Base-by-base conservation (phyloP, 1,140 invertebrate genomes). In the Pomacea maculata region DNA sequence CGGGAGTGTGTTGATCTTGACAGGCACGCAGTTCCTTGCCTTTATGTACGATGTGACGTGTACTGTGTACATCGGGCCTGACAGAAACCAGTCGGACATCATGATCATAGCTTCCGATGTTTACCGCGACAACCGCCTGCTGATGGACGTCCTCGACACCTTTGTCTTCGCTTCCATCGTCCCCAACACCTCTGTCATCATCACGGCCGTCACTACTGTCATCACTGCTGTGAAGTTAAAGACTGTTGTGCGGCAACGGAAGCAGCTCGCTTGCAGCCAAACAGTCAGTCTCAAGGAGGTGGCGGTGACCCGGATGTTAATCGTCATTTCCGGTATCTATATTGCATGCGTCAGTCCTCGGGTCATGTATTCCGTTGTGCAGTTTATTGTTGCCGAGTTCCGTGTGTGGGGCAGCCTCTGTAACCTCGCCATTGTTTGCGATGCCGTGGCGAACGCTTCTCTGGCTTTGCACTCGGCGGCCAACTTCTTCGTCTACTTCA, bases 311-410 rank as follows among this genome's bases (percentile, higher is more conserved):
- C 55, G 54, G 52, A 76, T 76, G 75, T n/a, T 76, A 1, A 29
- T 76, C 57, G 75, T 64, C 75, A 76, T 64, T 63, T 76, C 75
- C 75, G 61, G 75, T 45, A 29, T 76, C 21, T 76, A 76, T n/a
- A 76, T 76, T 21, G 75, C 75, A 6, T 76, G 75, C 55, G 75
- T 76, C 55, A 76, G 75, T 14, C 75, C 75, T 7, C 55, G 75
- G 0, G 55, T 76, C 55, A 1, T 76, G 19, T 12, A 63, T 10
- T n/a, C 75, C 11, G 14, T 63, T 54, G 54, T 25, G 25, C 55
- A 63, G 19, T 64, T 76, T 63, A 14, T 64, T 6, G 55, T 76
- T 10, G 55, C 75, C 4, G 75, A 64, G 25, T 76, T 76, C 75
- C 55, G 75, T 7, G 55, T 25, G 11, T 76, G 75, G 75, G 75